phyloP scores from a whole-genome alignment of 2,888 invertebrate species.

The Portevinia maculata region DNA sequence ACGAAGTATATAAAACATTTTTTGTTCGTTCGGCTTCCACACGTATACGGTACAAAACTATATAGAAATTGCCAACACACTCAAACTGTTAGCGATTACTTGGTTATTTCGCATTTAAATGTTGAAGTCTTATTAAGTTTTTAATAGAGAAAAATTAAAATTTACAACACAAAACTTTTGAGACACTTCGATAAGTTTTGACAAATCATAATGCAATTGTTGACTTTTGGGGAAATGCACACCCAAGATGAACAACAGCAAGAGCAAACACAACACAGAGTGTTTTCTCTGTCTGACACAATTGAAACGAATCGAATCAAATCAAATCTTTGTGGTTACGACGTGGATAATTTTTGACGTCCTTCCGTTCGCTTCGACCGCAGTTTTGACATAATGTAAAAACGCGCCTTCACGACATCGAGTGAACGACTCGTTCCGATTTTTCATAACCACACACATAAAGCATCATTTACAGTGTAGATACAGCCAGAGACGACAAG shows the following conservation, averaged over 20 bases:
- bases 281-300: slow-evolving; percentile 51
- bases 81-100: slow-evolving; percentile 56
- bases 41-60: slow-evolving; percentile 49
- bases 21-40: slow-evolving; percentile 52
- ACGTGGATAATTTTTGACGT: slow-evolving; percentile 53
- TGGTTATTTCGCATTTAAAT: slow-evolving; percentile 45
- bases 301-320: slow-evolving; percentile 32
- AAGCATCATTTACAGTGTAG: neutral
- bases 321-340: slow-evolving; percentile 29
- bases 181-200: slow-evolving; percentile 35
- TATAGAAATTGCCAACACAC: slow-evolving; percentile 51
- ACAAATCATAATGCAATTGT: slow-evolving; percentile 56
- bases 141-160: slow-evolving; percentile 38
- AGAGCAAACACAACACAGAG: slow-evolving; percentile 31
- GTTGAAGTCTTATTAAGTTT: slow-evolving; percentile 21
- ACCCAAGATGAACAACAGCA: slow-evolving; percentile 29
- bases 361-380: slow-evolving; percentile 51
- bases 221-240: slow-evolving; percentile 59
- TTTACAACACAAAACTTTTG: neutral
- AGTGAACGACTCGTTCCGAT: slow-evolving; percentile 53
- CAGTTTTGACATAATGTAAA: slow-evolving; percentile 56
- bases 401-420: slow-evolving; percentile 40
- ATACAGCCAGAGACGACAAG: slow-evolving; percentile 26
- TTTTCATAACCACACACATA: slow-evolving; percentile 32
- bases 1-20: slow-evolving; percentile 48